Evolutionary conservation across 2,113 vertebrate species (phyloP).

Genomic region (Ictalurus furcatus): DNA sequence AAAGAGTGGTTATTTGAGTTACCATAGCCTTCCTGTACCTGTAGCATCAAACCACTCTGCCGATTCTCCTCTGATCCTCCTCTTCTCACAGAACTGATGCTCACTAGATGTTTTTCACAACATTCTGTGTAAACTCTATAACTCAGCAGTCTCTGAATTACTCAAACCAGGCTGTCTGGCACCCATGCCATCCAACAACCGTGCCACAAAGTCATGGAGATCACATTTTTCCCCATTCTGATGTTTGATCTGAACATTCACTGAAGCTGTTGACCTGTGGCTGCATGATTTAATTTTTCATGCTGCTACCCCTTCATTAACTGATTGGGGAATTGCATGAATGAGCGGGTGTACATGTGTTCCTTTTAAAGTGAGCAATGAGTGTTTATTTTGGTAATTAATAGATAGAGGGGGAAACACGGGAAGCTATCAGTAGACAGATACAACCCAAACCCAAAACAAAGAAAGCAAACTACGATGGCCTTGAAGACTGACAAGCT

Average conservation of each 20-base stretch:
- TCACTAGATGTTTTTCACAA: background rate
- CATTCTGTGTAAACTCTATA: background rate
- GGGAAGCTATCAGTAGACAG: background rate
- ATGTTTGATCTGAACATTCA: background rate
- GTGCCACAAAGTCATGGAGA: background rate
- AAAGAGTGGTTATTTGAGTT: background rate
- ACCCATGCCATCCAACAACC: background rate
- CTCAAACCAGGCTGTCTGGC: background rate
- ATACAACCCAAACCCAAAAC: background rate
- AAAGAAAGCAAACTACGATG: background rate
- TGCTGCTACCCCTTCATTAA: too few relatives aligned
- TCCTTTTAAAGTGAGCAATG: too few relatives aligned
- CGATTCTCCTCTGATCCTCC: background rate
- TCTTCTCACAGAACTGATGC: background rate
- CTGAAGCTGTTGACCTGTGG: background rate
- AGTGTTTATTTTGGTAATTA: background rate
- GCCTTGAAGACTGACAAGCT: background rate
- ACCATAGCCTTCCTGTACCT: too few relatives aligned
- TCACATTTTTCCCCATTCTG: too few relatives aligned
- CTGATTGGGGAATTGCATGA: too few relatives aligned
- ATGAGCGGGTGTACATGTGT: too few relatives aligned
- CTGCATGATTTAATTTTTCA: too few relatives aligned
- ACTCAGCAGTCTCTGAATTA: background rate
- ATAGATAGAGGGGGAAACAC: background rate
- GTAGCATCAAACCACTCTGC: background rate